Evolutionary conservation across 2,888 invertebrate species (phyloP).

Genomic region (Rapana venosa): DNA sequence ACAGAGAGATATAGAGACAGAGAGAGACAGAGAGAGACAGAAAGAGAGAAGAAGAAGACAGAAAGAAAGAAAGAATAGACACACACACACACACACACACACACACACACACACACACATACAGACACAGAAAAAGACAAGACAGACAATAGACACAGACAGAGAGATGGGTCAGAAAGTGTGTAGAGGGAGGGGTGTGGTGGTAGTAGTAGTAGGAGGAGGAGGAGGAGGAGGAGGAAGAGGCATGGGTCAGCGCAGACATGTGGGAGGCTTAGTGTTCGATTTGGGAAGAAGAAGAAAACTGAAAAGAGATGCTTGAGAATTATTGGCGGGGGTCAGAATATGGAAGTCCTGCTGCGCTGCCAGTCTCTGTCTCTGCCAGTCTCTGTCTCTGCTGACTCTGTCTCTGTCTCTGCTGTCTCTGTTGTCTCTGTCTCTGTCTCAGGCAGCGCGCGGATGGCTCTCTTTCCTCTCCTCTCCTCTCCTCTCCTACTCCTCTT

Average conservation of each 20-base stretch:
- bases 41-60: not conserved
- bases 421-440: not conserved
- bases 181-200: not conserved
- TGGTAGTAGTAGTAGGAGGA: too few species aligned
- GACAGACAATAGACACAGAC: not conserved
- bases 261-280: too few species aligned
- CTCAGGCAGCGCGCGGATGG: not conserved
- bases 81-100: not conserved
- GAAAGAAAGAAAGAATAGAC: not conserved
- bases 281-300: too few species aligned
- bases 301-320: too few species aligned
- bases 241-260: too few species aligned
- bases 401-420: conserved; percentile 16
- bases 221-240: too few species aligned
- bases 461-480: not conserved
- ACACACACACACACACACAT: not conserved
- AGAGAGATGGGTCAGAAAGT: not conserved
- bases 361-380: not conserved
- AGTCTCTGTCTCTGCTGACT: not conserved
- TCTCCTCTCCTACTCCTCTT: too few species aligned
- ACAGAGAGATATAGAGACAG: not conserved
- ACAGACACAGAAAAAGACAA: not conserved
- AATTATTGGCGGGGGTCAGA: too few species aligned
- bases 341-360: not conserved
- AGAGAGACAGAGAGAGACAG: not conserved